Percentiles rank a stretch among this genome's conserved stretches.
Conservation (phyloP, 1,140 invertebrate species). For the Trichonephila clavata region DNA sequence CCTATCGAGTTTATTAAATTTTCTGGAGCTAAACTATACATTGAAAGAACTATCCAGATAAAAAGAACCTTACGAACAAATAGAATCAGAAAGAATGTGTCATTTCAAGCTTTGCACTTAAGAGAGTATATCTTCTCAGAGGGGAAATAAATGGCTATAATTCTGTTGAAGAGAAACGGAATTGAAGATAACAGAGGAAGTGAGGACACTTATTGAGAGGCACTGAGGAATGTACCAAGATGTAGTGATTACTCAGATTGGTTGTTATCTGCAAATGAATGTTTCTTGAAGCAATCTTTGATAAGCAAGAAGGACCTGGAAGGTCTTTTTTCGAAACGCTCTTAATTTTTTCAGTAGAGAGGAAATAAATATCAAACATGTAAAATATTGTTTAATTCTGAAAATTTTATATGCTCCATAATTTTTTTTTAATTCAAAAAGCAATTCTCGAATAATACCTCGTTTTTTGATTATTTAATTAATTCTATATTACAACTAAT, state of each 20-base stretch:
- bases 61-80: no score
- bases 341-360: no score
- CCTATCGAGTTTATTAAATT: no score
- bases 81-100: not conserved
- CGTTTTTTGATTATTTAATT: no score
- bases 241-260: not conserved
- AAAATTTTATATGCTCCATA: no score
- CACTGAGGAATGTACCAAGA: not conserved
- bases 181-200: conserved; percentile 24
- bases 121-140: not conserved
- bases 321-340: not conserved
- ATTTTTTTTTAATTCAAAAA: no score
- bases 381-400: no score
- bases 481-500: no score
- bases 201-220: conserved; percentile 23
- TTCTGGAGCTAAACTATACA: no score
- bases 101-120: not conserved
- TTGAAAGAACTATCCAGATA: no score
- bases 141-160: not conserved
- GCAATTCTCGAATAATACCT: no score
- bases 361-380: no score
- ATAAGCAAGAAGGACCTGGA: conserved; percentile 3
- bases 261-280: conserved; percentile 40
- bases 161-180: not conserved
- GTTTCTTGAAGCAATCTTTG: not conserved